Evolutionary conservation across 2,888 invertebrate genomes (phyloP), one percentile per base, ranked within the genome.

Genomic region (Acleris laterana): DNA sequence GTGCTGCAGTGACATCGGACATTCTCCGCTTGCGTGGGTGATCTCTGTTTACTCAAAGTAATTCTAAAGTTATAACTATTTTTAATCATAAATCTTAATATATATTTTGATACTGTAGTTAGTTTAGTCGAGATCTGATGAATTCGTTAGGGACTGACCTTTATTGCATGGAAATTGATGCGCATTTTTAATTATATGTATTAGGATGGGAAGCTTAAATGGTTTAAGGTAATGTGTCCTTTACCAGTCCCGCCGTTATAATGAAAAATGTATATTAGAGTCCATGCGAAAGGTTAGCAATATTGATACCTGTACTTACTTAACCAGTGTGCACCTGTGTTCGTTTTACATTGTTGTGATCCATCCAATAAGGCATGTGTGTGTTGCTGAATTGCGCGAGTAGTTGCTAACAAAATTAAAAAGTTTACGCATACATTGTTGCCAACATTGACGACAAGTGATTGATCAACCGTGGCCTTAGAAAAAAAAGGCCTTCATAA

Each of bases 261-360:
- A 56, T 55, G 56, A 44, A 44, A 60, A 65, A 65, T 65, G 65
- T 65, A 60, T 55, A 61, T 61, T 61, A 60, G 60, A 61, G 32
- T 60, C 60, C 65, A 61, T 65, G 65, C 55, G 56, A 51, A 57
- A 49, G 64, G 59, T 61, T 60, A 53, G 65, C 80, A 77, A 78
- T 83, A 91, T 93, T 93, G 92, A 92, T 93, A 93, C 93, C 92
- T 93, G 92, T 93, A 87, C 92, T 92, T 93, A 91, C 92, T 92
- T 93, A 91, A 90, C 92, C 87, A 86, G 90, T 90, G 84, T 90
- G 90, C 79, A 89, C 89, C 90, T 90, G 85, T 90, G 86, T 87
- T 77, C 72, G 79, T 75, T 83, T 89, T 90, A 91, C 89, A 89
- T 81, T 88, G 89, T 89, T 91, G 92, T 91, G 91, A 89, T 90